Conservation (phyloP, 2,888 invertebrate genomes). For the Habrosyne pyritoides region DNA sequence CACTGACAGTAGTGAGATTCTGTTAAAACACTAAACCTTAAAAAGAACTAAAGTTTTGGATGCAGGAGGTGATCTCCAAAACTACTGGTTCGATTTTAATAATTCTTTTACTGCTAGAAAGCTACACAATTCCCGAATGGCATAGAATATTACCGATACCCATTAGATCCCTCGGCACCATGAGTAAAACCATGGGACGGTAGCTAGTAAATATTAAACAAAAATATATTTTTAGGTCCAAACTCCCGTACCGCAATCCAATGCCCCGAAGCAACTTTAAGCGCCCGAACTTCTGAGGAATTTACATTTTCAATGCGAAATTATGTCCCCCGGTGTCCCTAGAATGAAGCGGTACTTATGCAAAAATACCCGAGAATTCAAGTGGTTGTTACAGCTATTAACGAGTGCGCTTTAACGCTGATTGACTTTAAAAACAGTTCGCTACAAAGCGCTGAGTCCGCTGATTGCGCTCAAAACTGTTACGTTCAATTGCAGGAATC, state of each 20-base stretch:
- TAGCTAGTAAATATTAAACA: too few species aligned
- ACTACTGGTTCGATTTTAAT: too few species aligned
- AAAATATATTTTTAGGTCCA: neutral
- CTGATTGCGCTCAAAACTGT: slow-evolving; percentile 6
- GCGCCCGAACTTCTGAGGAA: slow-evolving; percentile 41
- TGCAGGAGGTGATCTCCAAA: too few species aligned
- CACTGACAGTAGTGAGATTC: too few species aligned
- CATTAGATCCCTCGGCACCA: too few species aligned
- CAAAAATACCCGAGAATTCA: slow-evolving; percentile 44
- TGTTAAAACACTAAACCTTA: too few species aligned
- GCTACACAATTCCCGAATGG: too few species aligned
- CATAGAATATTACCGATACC: too few species aligned
- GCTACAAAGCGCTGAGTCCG: neutral
- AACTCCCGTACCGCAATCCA: neutral
- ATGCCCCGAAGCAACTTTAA: slow-evolving; percentile 29
- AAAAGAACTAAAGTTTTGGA: too few species aligned
- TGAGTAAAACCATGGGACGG: too few species aligned
- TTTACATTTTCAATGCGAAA: slow-evolving; percentile 58
- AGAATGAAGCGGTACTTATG: slow-evolving; percentile 50
- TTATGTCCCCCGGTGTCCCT: slow-evolving; percentile 49
- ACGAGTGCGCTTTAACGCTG: slow-evolving; percentile 18
- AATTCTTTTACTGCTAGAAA: too few species aligned
- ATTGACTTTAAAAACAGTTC: slow-evolving; percentile 43
- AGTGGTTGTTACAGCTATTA: slow-evolving; percentile 31
- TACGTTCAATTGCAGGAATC: neutral